Base-by-base conservation (phyloP, 1,140 invertebrate genomes). In the Listronotus bonariensis region DNA sequence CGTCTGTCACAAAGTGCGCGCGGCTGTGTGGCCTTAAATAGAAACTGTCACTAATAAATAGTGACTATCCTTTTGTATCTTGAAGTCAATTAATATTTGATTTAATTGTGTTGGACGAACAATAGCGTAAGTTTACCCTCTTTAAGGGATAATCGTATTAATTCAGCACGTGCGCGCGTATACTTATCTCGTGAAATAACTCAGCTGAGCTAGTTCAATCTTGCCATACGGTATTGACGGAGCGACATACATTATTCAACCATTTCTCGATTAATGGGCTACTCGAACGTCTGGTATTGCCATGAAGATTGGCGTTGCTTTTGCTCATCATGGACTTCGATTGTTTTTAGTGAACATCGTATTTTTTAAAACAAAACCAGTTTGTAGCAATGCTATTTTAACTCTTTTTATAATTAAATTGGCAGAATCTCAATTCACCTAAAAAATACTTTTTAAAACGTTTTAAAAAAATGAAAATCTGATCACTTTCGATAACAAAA, bases 241-340 rank as follows among this genome's bases (percentile, higher is more conserved):
- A 38, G 53, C 38, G 53, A 55, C 56, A 58, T 58, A 41, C 56
- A 58, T 58, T 58, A 58, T 46, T 58, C 56, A 46, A 46, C 56
- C 56, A 41, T 58, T 36, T 55, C 41, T 55, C 53, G 38, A 55
- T 55, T 55, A 55, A 55, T 55, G 34, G 53, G 53, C 40, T 41
- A 14, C 40, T 15, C 40, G 53, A 55, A 4, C 32, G 40, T 55
- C 38, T 55, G 40, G 20, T 31, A 55, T 12, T 53, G 17, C 26
- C 49, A 34, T 53, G 49, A 53, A 53, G 49, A 53, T 53, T 53
- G 49, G 26, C 20, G 20, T 26, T 53, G 6, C 53, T 7, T 14
- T 55, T 55, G 32, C 53, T 38, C 53, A 55, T 55, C 53, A 32
- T 20, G 49, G 20, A n/a, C 12, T 32, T 15, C 38, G 20, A 26